Evolutionary conservation across 2,888 invertebrate species (phyloP).

Genomic region (Melieria picta): DNA sequence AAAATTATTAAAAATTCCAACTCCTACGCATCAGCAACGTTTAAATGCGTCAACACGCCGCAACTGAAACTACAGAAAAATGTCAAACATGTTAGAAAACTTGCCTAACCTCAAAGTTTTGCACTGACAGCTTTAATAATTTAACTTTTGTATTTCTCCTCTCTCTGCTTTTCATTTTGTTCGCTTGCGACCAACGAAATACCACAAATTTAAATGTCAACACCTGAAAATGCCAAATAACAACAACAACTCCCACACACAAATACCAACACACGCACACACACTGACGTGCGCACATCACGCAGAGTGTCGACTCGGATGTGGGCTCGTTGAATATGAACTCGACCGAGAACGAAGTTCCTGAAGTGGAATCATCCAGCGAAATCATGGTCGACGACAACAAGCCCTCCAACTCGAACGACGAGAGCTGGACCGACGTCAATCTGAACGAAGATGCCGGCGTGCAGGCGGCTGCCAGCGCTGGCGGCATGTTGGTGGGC

Average conservation of each 20-base stretch:
- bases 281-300: constrained; percentile 3
- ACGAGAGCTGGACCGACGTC: constrained; percentile 93
- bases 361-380: constrained; percentile 76
- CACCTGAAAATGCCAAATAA: constrained; percentile 7
- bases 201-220: not conserved
- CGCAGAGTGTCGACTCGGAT: constrained; percentile 87
- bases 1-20: too few species aligned
- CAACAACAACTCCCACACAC: not conserved
- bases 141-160: too few species aligned
- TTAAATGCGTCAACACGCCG: too few species aligned
- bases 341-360: constrained; percentile 77
- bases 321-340: constrained; percentile 77
- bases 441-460: constrained; percentile 85
- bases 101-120: too few species aligned
- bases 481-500: constrained; percentile 44
- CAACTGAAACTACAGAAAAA: too few species aligned
- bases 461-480: constrained; percentile 51
- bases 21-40: too few species aligned
- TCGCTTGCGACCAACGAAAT: not conserved
- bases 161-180: too few species aligned
- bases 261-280: constrained; percentile 11
- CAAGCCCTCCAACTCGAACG: constrained; percentile 76
- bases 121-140: too few species aligned
- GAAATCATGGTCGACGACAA: constrained; percentile 78
- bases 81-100: too few species aligned